Base-by-base conservation (phyloP, 2,888 invertebrate species). In the Heliconius sara region DNA sequence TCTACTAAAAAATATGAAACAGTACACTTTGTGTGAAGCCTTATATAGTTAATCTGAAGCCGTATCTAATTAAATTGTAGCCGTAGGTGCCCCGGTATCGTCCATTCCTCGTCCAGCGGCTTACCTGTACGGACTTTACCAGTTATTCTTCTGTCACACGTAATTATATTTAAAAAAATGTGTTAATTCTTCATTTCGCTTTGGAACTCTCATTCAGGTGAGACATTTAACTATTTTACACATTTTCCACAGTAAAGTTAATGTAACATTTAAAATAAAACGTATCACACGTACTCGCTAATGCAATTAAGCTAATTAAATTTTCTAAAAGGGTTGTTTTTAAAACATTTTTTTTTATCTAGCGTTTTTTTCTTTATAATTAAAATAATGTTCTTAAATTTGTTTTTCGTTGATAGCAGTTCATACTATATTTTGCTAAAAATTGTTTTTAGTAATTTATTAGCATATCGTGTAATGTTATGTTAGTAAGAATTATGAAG, bases 11-110 rank as follows among this genome's bases (percentile, higher is more conserved):
- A 91, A 91, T 91, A 93, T 93, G 94, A 92, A 93, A 94, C 89
- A 86, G 87, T 91, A 92, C 91, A 94, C 93, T 91, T 90, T 91
- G 90, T 90, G 89, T 89, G 95, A 95, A 95, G 92, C 95, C 95
- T 83, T 87, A 93, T 85, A 79, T 86, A 89, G 92, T 90, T 95
- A 95, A 95, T 95, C 95, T 91, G 95, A 95, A 95, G 94, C 95
- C 95, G 84, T 95, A 93, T 92, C 93, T 95, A 95, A 95, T 95
- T 95, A 93, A 93, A 95, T 95, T 95, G 94, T 92, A 88, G 88
- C 87, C 86, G 87, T 89, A 88, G 89, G 90, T 90, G 89, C 88
- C 87, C 88, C 85, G 90, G 86, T 84, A 83, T 86, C 82, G 89
- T 87, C 87, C 93, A 95, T 92, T 94, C 91, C 84, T 88, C 88